Base-by-base conservation (phyloP, 2,113 vertebrate genomes). In the Eptesicus fuscus region DNA sequence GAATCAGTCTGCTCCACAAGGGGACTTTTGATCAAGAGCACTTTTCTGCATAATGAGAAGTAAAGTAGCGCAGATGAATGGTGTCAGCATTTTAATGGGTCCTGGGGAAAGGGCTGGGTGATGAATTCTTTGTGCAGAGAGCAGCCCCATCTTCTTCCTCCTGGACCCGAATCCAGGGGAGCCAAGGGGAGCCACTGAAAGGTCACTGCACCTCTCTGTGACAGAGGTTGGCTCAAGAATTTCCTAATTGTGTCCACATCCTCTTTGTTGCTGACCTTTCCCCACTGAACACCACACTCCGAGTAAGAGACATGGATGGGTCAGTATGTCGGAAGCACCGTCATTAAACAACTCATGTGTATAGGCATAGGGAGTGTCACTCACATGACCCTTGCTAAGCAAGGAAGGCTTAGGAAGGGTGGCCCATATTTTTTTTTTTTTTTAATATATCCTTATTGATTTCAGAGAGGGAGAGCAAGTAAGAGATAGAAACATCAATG, bases 11-110 rank as follows among this genome's bases (percentile, higher is more conserved):
- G 83, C 95, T 88, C 70, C 90, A 93, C 90, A 92, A 95, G 96
- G 95, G 84, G 90, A 93, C 90, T 97, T 97, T 94, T 95, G 97
- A 97, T 97, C 95, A 95, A 93, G 88, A 95, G 92, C 85, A 96
- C 90, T 91, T 95, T 93, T 95, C 95, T 82, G 78, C 88, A 97
- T 96, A 97, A 96, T 96, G 88, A 97, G 82, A 88, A 95, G 90
- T 92, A 94, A 97, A 93, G 90, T 90, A 93, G 90, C 67, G 30
- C 63, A 97, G 97, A 97, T 95, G 92, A 97, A 97, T 93, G 95
- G 94, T 96, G 95, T 96, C 95, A 95, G 95, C 35, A 87, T 88
- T 97, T 95, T 97, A 95, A 96, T 94, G 85, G 97, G 88, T 95
- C 69, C 53, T 94, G 88, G 73, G 85, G 80, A 96, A 96, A 95